Evolutionary conservation across 2,113 vertebrate species (phyloP).

Genomic region (Tapirus terrestris): DNA sequence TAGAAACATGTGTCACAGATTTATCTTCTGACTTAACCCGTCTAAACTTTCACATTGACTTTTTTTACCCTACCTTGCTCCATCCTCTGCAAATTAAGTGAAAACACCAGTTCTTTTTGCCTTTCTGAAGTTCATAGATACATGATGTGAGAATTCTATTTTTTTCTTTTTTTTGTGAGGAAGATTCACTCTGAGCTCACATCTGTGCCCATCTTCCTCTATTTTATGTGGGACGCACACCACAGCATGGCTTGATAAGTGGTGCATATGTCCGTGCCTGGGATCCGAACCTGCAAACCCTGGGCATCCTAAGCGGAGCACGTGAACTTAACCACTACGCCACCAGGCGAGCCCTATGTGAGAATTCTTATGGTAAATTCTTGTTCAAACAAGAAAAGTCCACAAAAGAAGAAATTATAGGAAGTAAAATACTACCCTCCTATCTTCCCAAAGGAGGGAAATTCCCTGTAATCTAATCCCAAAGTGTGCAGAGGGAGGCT

Average conservation of each 20-base stretch:
- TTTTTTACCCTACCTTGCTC: not conserved
- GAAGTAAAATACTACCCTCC: not conserved
- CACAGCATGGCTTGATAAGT: no score
- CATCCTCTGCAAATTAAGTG: not conserved
- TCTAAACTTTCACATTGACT: not conserved
- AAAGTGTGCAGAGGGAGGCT: not conserved
- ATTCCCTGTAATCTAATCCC: not conserved
- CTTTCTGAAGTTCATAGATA: not conserved
- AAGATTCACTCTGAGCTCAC: no score
- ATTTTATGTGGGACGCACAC: no score
- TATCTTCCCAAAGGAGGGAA: not conserved
- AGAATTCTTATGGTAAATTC: not conserved
- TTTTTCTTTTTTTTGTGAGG: no score
- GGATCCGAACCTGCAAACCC: no score
- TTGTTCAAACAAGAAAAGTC: not conserved
- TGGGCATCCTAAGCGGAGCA: no score
- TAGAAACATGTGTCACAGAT: not conserved
- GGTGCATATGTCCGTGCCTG: no score
- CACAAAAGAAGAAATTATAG: not conserved
- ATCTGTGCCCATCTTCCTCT: no score
- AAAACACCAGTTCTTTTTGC: not conserved
- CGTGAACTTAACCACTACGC: no score
- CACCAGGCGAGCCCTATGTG: not conserved
- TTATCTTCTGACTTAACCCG: not conserved
- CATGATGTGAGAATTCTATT: not conserved